phyloP scores from a whole-genome alignment of 2,113 vertebrate genomes.

The Indri indri region DNA sequence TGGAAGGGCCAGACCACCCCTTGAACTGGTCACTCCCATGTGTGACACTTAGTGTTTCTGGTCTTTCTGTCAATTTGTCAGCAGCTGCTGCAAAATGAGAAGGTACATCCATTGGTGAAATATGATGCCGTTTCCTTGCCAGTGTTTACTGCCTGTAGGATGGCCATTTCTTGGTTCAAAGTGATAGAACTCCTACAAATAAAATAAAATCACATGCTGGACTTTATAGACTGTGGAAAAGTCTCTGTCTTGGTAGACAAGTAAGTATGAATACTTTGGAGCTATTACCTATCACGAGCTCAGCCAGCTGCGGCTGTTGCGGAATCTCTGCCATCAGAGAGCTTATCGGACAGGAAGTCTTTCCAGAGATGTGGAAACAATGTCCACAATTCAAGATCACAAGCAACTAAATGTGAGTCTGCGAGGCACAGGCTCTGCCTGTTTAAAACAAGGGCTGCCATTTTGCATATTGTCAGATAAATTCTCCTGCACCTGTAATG shows the following conservation, averaged over 20 bases:
- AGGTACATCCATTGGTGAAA: neutral
- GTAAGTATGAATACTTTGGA: neutral
- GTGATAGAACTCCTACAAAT: constrained; percentile 5
- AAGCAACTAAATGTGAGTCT: neutral
- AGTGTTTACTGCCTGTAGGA: neutral
- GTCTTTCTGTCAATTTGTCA: neutral
- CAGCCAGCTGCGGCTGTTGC: neutral
- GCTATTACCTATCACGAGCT: neutral
- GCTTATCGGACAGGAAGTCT: neutral
- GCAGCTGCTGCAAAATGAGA: neutral
- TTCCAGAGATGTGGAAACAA: neutral
- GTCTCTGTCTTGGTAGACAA: neutral
- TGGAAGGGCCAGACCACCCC: constrained; percentile 1
- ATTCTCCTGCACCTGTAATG: neutral
- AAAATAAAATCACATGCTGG: neutral
- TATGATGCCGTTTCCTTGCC: neutral
- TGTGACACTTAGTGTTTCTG: neutral
- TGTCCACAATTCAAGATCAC: neutral
- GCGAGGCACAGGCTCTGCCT: neutral
- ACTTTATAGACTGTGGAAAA: neutral
- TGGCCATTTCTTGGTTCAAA: constrained; percentile 42
- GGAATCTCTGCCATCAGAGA: neutral
- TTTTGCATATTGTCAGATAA: neutral
- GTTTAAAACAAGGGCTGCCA: neutral
- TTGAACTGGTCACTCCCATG: neutral